Evolutionary conservation across 2,797 vertebrate genomes (phyloP), one percentile per base, ranked within the genome.

Genomic region (Coendou prehensilis): DNA sequence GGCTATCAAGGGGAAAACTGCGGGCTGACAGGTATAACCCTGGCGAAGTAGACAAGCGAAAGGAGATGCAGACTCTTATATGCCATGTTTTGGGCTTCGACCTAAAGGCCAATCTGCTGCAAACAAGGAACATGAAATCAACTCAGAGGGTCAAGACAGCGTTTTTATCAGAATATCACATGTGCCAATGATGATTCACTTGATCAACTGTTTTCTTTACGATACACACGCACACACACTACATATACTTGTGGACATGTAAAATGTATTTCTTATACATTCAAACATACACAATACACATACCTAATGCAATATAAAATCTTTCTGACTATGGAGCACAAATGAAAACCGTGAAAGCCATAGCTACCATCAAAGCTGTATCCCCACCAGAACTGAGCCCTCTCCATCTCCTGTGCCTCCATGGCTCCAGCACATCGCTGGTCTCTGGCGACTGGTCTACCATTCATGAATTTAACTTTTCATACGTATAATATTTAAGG

Each of bases 81-180:
- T 10, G 78, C n/a, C 59, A 20, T 5, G 61, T 14, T 71, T 45
- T n/a, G 37, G 41, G 78, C 37, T 76, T 63, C 5, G 22, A 81
- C 57, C 50, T 89, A 2, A 80, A 75, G 63, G n/a, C 33, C 56
- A 83, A 50, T 67, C 45, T 57, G 22, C 33, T 81, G 52, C 69
- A 92, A 89, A 80, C 45, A 86, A 0, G 37, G 28, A 56, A 87
- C 9, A 28, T 30, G 63, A 94, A 83, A 89, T 91, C 85, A 79
- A 87, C 4, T 61, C 41, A 87, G 50, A 59, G 50, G 6, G 76
- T 83, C 64, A 84, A 87, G 41, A 87, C 0, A 56, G 30, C 28
- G 71, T 87, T 87, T 80, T 89, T 67, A 76, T 91, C 41, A 69
- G 22, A 86, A 67, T 37, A 23, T 22, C 14, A 33, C 22, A 64